Base-by-base conservation (phyloP, 2,888 invertebrate species). In the Micoletzkya japonica region DNA sequence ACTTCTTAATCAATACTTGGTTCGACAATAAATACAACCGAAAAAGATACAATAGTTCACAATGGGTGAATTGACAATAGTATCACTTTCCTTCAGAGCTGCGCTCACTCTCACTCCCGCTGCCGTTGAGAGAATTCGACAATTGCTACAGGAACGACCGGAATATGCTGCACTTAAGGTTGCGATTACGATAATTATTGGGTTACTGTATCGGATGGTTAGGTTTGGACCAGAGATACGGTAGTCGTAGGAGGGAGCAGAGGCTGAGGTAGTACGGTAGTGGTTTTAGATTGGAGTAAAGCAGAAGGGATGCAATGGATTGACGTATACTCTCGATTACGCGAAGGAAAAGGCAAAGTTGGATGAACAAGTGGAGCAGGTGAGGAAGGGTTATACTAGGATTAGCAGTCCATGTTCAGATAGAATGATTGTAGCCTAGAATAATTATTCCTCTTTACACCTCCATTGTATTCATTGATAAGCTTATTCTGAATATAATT, bases 311-410 rank as follows among this genome's bases (percentile, higher is more conserved):
- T 99, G 98, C 86, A 99, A 97, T 88, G 98, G 98, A 14, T 88
- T 98, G 37, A 95, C 96, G 69, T 99, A 99, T 85, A 96, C 95
- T 6, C 88, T 99, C 71, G 93, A 97, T 85, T 99, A 95, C 89
- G 94, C 93, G 17, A 90, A 89, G 78, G 90, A 90, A 74, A 96
- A 94, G 88, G 93, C 90, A 81, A 94, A 94, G 88, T 90, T 95
- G 83, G 98, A 98, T 86, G 97, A 98, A 88, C 95, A 95, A 89
- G 97, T 98, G 0, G 87, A 91, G 74, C 97, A 97, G 89, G 96
- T 97, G 89, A 95, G 95, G 26, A 56, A 28, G n/a, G n/a, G n/a
- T n/a, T n/a, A n/a, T n/a, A n/a, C n/a, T n/a, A n/a, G n/a, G n/a
- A n/a, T n/a, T n/a, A n/a, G n/a, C n/a, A n/a, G n/a, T n/a, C n/a